Conservation (phyloP, 2,797 vertebrate genomes). For the Rhodeus uyekii region DNA sequence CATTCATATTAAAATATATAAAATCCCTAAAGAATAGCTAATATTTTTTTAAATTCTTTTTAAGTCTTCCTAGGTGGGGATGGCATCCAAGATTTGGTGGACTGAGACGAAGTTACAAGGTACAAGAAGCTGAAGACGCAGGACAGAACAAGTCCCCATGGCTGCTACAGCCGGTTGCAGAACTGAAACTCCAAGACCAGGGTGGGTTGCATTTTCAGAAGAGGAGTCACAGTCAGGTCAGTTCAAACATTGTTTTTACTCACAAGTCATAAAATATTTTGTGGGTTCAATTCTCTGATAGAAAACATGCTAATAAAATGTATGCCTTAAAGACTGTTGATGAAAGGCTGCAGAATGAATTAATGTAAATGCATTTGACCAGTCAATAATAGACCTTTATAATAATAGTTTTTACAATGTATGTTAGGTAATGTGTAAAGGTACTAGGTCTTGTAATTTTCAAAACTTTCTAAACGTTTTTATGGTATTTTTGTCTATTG, state of each 20-base stretch:
- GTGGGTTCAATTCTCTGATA: not conserved
- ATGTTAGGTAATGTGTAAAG: not conserved
- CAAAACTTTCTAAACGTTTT: not conserved
- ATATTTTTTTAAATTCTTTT: not conserved
- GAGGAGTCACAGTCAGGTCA: constrained; percentile 40
- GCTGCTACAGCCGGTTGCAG: constrained; percentile 10
- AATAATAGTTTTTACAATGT: not conserved
- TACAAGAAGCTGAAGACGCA: not conserved
- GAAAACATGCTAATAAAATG: not conserved
- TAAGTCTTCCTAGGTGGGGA: constrained; percentile 14
- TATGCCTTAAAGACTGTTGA: not conserved
- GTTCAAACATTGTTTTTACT: not conserved
- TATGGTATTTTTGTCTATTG: not conserved
- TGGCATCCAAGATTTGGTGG: constrained; percentile 21
- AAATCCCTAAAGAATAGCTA: not conserved
- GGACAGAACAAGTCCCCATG: not conserved
- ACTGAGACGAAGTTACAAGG: not conserved
- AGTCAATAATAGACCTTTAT: not conserved
- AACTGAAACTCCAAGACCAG: constrained; percentile 14
- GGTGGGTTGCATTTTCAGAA: constrained; percentile 59
- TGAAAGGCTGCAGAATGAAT: not conserved
- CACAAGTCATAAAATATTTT: not conserved
- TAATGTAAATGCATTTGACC: not conserved
- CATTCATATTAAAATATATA: not conserved
- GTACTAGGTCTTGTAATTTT: not conserved